Base-by-base conservation (phyloP, 1,140 invertebrate species). In the Brachionus asplanchnoidis region DNA sequence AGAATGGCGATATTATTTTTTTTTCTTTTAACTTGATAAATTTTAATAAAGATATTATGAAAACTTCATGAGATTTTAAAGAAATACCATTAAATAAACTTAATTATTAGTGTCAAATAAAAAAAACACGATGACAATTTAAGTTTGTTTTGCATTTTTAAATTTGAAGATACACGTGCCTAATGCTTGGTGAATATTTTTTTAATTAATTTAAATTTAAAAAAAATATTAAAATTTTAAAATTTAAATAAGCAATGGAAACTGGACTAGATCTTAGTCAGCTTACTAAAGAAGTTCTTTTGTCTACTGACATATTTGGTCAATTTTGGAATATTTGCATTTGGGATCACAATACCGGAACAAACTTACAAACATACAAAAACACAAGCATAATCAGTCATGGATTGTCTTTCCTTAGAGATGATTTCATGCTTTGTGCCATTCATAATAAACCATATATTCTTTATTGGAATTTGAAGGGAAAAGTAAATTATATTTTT, bases 291-390 rank as follows among this genome's bases (percentile, higher is more conserved):
- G 79, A 82, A 68, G 79, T 82, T 20, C 32, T 82, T 6, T 28
- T 82, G 17, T 82, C 79, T 40, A 36, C 50, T 11, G 79, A 82
- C 17, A 82, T 82, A 12, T 82, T 44, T 68, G 79, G 79, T 44
- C 79, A 82, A 82, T 68, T 82, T 60, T 82, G 79, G 79, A 82
- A 82, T 56, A 44, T 82, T 12, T 82, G 50, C 40, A 68, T 82
- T n/a, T 82, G 79, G 79, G 79, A 82, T 46, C 65, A 82, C 42
- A 82, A 60, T 23, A 82, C 53, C 4, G 79, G 79, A 44, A 68
- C 79, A 28, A 82, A 82, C 42, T 17, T 82, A 65, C 53, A 44
- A 26, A 82, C 36, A 32, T 82, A 44, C 36, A 82, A 82, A 82
- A 82, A 65, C n/a, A 65, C 53, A 1, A 44, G 23, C 40, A 65